These are phyloP conservation scores for Sarotherodon lohbergeri DNA, from an alignment of 2,113 vertebrate species.

Conservation along the genomic window DNA sequence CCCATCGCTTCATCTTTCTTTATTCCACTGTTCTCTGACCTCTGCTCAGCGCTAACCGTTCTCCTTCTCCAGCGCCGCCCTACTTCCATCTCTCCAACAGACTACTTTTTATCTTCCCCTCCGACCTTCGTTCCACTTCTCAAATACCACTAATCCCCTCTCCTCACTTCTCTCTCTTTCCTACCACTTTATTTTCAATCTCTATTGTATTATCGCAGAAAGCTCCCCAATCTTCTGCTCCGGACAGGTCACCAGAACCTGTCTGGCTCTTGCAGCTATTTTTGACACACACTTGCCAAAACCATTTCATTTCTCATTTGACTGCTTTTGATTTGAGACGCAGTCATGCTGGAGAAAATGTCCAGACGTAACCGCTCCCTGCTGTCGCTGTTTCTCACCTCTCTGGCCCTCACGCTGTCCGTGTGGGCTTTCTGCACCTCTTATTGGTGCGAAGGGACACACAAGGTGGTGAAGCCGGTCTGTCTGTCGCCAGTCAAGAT, in stretches of 20 bases:
- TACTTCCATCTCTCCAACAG: neutral
- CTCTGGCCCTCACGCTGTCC: constrained; percentile 78
- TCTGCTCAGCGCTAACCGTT: neutral
- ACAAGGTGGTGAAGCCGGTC: constrained; percentile 76
- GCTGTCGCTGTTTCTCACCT: constrained; percentile 79
- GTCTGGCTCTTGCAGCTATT: neutral
- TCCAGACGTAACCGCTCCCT: constrained; percentile 70
- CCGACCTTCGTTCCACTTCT: neutral
- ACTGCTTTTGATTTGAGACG: neutral
- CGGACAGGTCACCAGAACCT: neutral
- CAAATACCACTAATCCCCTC: constrained; percentile 20
- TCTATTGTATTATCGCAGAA: neutral
- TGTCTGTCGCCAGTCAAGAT: constrained; percentile 74
- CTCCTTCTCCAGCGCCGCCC: neutral
- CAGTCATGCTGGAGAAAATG: constrained; percentile 74
- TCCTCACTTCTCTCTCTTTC: neutral
- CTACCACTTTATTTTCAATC: neutral
- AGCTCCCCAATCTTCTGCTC: neutral
- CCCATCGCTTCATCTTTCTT: constrained; percentile 24
- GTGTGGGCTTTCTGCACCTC: constrained; percentile 78
- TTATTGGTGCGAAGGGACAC: constrained; percentile 76
- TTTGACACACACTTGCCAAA: neutral
- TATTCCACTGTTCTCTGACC: constrained; percentile 22
- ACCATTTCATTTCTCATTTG: neutral
- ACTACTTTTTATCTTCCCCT: neutral